Evolutionary conservation across 2,888 invertebrate species (phyloP).

Genomic region (Epinotia brunnichana): DNA sequence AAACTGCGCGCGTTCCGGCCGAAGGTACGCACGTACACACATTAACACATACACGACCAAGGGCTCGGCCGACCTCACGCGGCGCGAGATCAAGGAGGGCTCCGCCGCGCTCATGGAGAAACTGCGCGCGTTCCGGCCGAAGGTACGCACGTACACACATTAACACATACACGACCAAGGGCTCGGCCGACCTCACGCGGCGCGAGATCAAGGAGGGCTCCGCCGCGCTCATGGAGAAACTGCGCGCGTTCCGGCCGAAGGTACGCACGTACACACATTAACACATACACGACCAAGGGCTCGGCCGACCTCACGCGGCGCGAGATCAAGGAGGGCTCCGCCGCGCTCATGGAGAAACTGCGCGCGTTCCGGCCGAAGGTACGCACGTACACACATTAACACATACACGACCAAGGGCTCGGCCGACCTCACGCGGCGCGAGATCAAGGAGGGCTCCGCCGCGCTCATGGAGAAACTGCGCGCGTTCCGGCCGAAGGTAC

Average conservation of each 20-base stretch:
- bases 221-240: constrained; percentile 93
- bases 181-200: constrained; percentile 96
- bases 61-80: constrained; percentile 96
- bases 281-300: constrained; percentile 98
- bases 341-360: constrained; percentile 94
- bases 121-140: constrained; percentile 95
- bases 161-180: too few relatives aligned
- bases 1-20: constrained; percentile 96
- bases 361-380: constrained; percentile 94
- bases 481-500: constrained; percentile 93
- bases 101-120: constrained; percentile 95
- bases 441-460: constrained; percentile 96
- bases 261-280: not conserved
- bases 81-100: constrained; percentile 97
- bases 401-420: constrained; percentile 98
- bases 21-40: constrained; percentile 75
- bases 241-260: constrained; percentile 96
- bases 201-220: constrained; percentile 98
- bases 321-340: constrained; percentile 97
- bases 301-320: constrained; percentile 97
- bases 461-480: constrained; percentile 94
- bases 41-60: too few relatives aligned
- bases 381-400: not conserved
- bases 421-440: constrained; percentile 96
- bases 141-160: constrained; percentile 64